These are phyloP conservation scores for Laspeyria flexula DNA, from an alignment of 2,888 invertebrate species.

Conservation along the genomic window DNA sequence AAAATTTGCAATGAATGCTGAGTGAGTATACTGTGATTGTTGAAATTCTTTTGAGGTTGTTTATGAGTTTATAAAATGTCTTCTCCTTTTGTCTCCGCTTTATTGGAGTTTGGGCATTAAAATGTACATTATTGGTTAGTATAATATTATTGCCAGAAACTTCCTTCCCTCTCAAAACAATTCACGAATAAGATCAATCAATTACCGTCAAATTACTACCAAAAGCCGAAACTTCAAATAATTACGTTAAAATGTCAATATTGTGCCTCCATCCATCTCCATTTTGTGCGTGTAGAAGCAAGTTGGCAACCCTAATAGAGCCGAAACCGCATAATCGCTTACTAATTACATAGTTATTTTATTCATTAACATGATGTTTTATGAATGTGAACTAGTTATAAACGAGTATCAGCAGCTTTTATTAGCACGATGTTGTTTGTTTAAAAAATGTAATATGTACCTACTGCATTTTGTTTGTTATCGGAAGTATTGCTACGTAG, in stretches of 20 bases:
- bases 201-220: no score
- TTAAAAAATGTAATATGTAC: slow-evolving; percentile 7
- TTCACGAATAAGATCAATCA: no score
- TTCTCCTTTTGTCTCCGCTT: no score
- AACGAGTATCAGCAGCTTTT: slow-evolving; percentile 23
- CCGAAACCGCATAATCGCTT: slow-evolving; percentile 28
- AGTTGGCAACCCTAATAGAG: slow-evolving; percentile 4
- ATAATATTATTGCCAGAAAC: no score
- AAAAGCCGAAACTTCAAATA: no score
- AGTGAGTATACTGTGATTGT: no score
- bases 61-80: no score
- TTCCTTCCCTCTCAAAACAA: no score
- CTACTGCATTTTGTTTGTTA: slow-evolving; percentile 4
- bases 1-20: no score
- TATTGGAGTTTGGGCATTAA: no score
- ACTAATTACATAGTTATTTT: slow-evolving; percentile 33
- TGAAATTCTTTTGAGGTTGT: no score
- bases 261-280: neutral
- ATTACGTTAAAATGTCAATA: neutral
- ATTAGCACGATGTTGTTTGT: slow-evolving; percentile 19
- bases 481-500: slow-evolving; percentile 10
- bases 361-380: slow-evolving; percentile 31
- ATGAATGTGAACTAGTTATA: slow-evolving; percentile 25
- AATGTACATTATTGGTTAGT: no score
- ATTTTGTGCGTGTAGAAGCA: neutral